These are phyloP conservation scores for Yponomeuta sedellus DNA, from an alignment of 2,888 invertebrate species.

Conservation along the genomic window DNA sequence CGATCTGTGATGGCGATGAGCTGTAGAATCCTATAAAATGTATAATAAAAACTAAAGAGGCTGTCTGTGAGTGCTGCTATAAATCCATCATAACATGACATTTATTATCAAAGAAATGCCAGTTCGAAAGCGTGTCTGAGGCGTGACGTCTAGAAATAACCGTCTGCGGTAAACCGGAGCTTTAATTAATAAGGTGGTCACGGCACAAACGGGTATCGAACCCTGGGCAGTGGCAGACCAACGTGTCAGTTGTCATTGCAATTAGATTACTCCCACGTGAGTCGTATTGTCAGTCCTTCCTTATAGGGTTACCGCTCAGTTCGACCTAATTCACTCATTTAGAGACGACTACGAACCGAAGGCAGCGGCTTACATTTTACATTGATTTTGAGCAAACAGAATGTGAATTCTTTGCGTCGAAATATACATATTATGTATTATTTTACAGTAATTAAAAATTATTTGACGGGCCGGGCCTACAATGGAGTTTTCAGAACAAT, in stretches of 20 bases:
- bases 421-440: too few species aligned
- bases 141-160: background rate
- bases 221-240: conserved; percentile 6
- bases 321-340: background rate
- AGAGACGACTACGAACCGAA: too few species aligned
- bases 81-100: background rate
- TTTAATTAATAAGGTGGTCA: conserved; percentile 1
- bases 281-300: background rate
- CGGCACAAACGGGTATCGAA: conserved; percentile 3
- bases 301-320: background rate
- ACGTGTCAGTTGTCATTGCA: background rate
- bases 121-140: background rate
- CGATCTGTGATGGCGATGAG: background rate
- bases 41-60: background rate
- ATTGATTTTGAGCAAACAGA: too few species aligned
- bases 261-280: conserved; percentile 9
- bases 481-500: too few species aligned
- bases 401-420: too few species aligned
- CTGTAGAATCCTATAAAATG: background rate
- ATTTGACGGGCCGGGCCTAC: too few species aligned
- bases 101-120: background rate
- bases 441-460: too few species aligned
- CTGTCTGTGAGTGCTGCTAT: background rate
- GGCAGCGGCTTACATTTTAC: too few species aligned
- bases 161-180: background rate